These are phyloP conservation scores for Drosophila busckii DNA, from an alignment of 1,140 invertebrate genomes.

Conservation along the genomic window DNA sequence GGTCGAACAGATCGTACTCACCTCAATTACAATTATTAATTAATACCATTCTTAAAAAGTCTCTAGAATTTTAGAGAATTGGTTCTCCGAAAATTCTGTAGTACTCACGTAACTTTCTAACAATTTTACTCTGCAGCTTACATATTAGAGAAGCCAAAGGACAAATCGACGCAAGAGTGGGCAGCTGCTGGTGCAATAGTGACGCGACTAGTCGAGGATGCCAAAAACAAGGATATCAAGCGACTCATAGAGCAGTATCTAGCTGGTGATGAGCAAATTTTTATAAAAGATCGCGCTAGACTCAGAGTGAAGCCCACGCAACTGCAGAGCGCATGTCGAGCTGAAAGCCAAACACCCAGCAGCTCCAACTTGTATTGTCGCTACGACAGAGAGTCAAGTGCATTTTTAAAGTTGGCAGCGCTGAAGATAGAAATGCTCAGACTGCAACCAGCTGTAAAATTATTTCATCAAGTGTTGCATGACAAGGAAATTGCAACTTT, in stretches of 20 bases:
- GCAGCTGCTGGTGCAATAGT: conserved; percentile 8
- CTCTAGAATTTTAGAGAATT: no score
- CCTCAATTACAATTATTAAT: no score
- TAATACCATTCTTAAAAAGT: no score
- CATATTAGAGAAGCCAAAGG: not conserved
- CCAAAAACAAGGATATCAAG: conserved; percentile 24
- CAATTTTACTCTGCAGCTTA: conserved; percentile 11
- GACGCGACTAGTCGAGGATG: not conserved
- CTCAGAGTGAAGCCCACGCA: conserved; percentile 11
- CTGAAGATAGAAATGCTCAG: conserved; percentile 33
- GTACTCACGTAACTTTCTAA: no score
- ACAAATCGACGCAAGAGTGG: not conserved
- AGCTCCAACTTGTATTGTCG: conserved; percentile 24
- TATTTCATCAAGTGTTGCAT: conserved; percentile 33
- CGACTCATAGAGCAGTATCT: conserved; percentile 29
- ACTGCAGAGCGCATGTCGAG: conserved; percentile 28
- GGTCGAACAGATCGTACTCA: no score
- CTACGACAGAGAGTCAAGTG: conserved; percentile 7
- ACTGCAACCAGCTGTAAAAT: conserved; percentile 17
- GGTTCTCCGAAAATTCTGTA: no score
- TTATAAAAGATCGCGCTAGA: conserved; percentile 15
- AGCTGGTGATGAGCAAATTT: conserved; percentile 26
- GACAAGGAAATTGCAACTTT: conserved; percentile 20
- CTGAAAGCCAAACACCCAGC: not conserved
- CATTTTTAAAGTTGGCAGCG: conserved; percentile 31